phyloP scores from a whole-genome alignment of 1,140 invertebrate genomes.

The Lepidurus arcticus region DNA sequence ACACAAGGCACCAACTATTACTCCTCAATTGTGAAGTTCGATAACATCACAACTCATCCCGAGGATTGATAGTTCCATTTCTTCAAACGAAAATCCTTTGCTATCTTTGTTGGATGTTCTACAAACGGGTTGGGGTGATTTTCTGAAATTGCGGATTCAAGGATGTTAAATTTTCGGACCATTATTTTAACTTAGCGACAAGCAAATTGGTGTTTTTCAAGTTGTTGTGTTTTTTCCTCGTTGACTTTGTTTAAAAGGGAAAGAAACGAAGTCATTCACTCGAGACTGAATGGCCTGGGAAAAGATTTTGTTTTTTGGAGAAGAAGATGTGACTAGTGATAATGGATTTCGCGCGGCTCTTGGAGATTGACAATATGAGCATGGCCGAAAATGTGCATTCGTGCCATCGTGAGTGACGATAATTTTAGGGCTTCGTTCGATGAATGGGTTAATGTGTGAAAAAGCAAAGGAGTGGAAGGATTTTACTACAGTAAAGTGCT shows the following conservation, averaged over 20 bases:
- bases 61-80: not conserved
- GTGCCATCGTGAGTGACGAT: not conserved
- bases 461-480: not conserved
- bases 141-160: too few species aligned
- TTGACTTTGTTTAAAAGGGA: not conserved
- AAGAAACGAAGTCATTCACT: not conserved
- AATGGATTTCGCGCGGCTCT: not conserved
- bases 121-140: too few species aligned
- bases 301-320: not conserved
- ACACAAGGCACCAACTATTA: not conserved
- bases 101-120: too few species aligned
- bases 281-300: not conserved
- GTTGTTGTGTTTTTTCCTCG: not conserved
- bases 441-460: not conserved
- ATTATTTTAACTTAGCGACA: not conserved
- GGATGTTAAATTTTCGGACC: too few species aligned
- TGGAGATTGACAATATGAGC: slow-evolving; percentile 8
- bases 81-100: too few species aligned
- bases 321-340: not conserved
- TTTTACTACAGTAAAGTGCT: not conserved
- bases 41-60: not conserved
- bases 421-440: not conserved
- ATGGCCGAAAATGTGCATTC: not conserved
- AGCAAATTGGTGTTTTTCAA: not conserved
- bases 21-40: not conserved